phyloP scores from a whole-genome alignment of 2,888 invertebrate genomes.

The Stenodera caucasica region DNA sequence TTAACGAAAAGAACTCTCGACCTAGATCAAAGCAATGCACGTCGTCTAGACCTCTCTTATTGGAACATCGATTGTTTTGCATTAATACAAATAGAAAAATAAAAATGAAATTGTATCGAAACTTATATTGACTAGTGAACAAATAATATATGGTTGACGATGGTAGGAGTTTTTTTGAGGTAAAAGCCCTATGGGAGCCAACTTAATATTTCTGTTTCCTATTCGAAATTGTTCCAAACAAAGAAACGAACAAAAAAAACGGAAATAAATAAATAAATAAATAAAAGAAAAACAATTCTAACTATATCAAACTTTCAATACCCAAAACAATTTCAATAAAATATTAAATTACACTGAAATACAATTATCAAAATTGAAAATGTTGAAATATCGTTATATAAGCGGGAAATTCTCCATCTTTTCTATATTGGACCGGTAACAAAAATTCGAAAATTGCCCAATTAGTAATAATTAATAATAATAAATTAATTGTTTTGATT shows the following conservation, averaged over 20 bases:
- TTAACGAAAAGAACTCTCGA: constrained; percentile 8
- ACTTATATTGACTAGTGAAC: constrained; percentile 26
- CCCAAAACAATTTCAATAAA: neutral
- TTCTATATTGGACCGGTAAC: no score
- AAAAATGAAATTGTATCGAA: constrained; percentile 27
- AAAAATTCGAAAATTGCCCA: neutral
- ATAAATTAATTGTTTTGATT: neutral
- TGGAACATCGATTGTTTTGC: constrained; percentile 20
- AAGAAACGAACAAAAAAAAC: no score
- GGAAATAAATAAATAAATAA: neutral
- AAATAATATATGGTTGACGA: constrained; percentile 18
- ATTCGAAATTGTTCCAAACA: constrained; percentile 25
- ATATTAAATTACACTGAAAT: neutral
- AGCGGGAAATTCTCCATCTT: no score
- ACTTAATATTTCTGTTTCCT: constrained; percentile 24
- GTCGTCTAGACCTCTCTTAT: constrained; percentile 22
- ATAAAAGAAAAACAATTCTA: neutral
- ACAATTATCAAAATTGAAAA: neutral
- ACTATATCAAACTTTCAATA: neutral
- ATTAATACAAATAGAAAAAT: constrained; percentile 25
- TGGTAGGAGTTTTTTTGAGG: neutral
- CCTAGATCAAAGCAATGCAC: constrained; percentile 20
- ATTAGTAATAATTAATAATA: neutral
- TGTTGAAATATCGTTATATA: no score
- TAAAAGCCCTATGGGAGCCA: constrained; percentile 18